Evolutionary conservation across 1,140 invertebrate genomes (phyloP).

Genomic region (Trissolcus basalis): DNA sequence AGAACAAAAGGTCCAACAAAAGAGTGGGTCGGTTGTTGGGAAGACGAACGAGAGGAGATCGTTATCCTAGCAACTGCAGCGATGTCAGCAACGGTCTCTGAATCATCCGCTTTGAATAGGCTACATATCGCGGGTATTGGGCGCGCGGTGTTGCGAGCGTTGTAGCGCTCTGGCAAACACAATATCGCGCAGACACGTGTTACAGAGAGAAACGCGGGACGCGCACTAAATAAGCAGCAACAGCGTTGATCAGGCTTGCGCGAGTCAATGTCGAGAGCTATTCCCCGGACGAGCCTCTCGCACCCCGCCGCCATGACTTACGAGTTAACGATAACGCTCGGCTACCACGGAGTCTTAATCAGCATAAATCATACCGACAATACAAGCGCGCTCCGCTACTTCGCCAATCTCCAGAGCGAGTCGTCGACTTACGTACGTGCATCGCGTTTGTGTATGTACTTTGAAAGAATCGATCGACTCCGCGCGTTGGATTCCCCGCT

Average conservation of each 20-base stretch:
- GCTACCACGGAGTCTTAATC: slow-evolving; percentile 73
- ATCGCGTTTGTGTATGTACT: slow-evolving; percentile 21
- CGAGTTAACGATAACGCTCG: slow-evolving; percentile 69
- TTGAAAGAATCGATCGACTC: slow-evolving; percentile 44
- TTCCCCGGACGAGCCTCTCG: slow-evolving; percentile 1
- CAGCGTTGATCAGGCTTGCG: slow-evolving; percentile 45
- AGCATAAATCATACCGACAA: slow-evolving; percentile 73
- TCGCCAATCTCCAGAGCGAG: slow-evolving; percentile 8
- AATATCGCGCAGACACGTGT: slow-evolving; percentile 58
- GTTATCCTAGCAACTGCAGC: slow-evolving; percentile 68
- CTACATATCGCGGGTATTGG: slow-evolving; percentile 54
- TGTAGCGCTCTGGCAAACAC: slow-evolving; percentile 20
- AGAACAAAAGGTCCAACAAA: slow-evolving; percentile 29
- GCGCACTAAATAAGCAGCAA: slow-evolving; percentile 66
- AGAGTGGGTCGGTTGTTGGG: slow-evolving; percentile 52
- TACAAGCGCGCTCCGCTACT: slow-evolving; percentile 23
- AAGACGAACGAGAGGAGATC: slow-evolving; percentile 73
- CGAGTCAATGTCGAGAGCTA: slow-evolving; percentile 31
- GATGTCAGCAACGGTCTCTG: slow-evolving; percentile 69
- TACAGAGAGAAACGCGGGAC: slow-evolving; percentile 54
- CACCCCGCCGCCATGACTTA: slow-evolving; percentile 63
- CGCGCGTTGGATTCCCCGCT: slow-evolving; percentile 12
- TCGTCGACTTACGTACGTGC: slow-evolving; percentile 17
- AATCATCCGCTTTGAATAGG: slow-evolving; percentile 76
- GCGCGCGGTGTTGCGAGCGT: slow-evolving; percentile 17